phyloP scores from a whole-genome alignment of 1,140 invertebrate genomes.

The Holcopasites calliopsidis region DNA sequence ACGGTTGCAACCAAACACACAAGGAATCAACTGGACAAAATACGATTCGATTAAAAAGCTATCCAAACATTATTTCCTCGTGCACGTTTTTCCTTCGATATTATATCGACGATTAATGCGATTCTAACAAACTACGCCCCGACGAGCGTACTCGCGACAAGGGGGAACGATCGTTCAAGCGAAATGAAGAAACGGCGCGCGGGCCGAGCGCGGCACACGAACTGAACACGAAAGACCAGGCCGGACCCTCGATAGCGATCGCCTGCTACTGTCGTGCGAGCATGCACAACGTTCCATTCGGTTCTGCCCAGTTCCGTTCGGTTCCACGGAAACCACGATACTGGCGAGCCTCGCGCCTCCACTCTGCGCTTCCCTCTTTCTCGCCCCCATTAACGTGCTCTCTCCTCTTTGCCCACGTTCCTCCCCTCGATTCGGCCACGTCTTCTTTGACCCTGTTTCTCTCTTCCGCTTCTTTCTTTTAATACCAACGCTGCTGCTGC shows the following conservation, averaged over 20 bases:
- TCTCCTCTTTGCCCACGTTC: slow-evolving; percentile 16
- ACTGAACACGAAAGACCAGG: slow-evolving; percentile 62
- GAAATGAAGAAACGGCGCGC: slow-evolving; percentile 39
- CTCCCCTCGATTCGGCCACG: slow-evolving; percentile 34
- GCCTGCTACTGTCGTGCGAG: slow-evolving; percentile 54
- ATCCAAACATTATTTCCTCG: too few relatives aligned
- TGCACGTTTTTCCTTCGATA: too few relatives aligned
- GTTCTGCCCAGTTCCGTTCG: slow-evolving; percentile 51
- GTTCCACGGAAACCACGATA: slow-evolving; percentile 53
- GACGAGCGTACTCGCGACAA: background rate
- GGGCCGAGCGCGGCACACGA: slow-evolving; percentile 56
- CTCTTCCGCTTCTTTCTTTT: background rate
- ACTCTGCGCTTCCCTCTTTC: background rate
- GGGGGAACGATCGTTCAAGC: background rate
- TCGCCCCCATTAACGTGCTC: background rate
- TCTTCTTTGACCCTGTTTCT: slow-evolving; percentile 20
- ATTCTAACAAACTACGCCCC: too few relatives aligned
- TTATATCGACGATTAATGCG: too few relatives aligned
- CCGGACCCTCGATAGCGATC: slow-evolving; percentile 56
- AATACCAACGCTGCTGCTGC: background rate
- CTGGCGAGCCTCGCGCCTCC: slow-evolving; percentile 32
- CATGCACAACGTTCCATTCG: slow-evolving; percentile 37
- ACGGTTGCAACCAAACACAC: too few relatives aligned
- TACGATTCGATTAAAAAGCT: too few relatives aligned
- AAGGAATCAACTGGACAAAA: too few relatives aligned